Conservation (phyloP, 2,888 invertebrate genomes). For the Papilio gigon region DNA sequence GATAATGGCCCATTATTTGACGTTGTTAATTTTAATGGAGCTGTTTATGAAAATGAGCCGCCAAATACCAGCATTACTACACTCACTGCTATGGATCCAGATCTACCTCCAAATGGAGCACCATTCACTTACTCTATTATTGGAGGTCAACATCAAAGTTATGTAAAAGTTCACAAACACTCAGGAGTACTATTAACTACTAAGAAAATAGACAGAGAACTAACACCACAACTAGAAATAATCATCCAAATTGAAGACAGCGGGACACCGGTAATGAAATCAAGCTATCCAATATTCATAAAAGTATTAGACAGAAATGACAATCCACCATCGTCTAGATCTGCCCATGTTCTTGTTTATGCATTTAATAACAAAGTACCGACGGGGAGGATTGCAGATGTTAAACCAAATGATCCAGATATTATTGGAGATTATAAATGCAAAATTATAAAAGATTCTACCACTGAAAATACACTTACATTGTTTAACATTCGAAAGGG, state of each 20-base stretch:
- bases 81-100: constrained; percentile 93
- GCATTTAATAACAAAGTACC: constrained; percentile 89
- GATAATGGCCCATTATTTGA: constrained; percentile 95
- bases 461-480: constrained; percentile 81
- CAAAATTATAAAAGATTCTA: constrained; percentile 87
- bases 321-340: constrained; percentile 92
- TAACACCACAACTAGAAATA: constrained; percentile 87
- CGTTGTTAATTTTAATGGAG: constrained; percentile 86
- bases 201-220: constrained; percentile 91
- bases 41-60: constrained; percentile 93
- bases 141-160: constrained; percentile 89
- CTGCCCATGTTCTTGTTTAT: constrained; percentile 90
- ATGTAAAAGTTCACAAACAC: constrained; percentile 89
- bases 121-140: constrained; percentile 92
- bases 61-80: constrained; percentile 91
- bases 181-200: constrained; percentile 91
- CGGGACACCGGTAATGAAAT: constrained; percentile 91
- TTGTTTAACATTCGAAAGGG: constrained; percentile 87
- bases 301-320: constrained; percentile 94
- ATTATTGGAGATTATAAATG: constrained; percentile 94
- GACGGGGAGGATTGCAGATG: constrained; percentile 92
- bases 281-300: constrained; percentile 89
- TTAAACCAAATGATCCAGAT: constrained; percentile 96
- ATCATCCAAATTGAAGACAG: constrained; percentile 94
- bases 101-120: constrained; percentile 94